phyloP scores from a whole-genome alignment of 2,113 vertebrate species.

The Melanocharis versteri region DNA sequence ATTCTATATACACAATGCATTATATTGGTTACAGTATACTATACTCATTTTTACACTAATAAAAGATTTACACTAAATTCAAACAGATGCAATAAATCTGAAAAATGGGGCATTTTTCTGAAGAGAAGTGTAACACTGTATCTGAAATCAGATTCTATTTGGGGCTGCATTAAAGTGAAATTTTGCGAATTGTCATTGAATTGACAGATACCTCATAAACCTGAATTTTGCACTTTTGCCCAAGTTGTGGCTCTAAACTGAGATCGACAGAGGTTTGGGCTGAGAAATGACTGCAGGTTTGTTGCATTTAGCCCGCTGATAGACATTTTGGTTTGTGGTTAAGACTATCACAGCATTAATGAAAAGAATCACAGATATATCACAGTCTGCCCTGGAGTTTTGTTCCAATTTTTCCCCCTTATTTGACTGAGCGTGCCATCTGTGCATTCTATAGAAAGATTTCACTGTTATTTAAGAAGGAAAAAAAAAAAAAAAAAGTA shows the following conservation, averaged over 20 bases:
- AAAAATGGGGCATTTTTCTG: not conserved
- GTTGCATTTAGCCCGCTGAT: not conserved
- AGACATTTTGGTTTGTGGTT: not conserved
- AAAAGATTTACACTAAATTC: not conserved
- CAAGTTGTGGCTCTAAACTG: not conserved
- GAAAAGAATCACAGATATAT: not conserved
- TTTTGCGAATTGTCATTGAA: not conserved
- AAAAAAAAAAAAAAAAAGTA: not conserved
- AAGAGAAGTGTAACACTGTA: not conserved
- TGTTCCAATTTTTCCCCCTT: not conserved
- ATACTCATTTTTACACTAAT: not conserved
- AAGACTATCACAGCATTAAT: not conserved
- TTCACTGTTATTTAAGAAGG: not conserved
- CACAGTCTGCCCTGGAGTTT: not conserved
- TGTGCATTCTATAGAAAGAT: not conserved
- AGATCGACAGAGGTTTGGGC: not conserved
- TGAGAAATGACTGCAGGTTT: not conserved
- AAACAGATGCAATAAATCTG: not conserved
- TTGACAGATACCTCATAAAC: not conserved
- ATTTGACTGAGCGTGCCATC: not conserved
- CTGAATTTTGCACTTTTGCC: not conserved
- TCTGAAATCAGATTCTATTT: not conserved
- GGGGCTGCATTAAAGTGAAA: not conserved
- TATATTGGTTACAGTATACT: not conserved
- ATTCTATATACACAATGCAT: too few relatives aligned